Base-by-base conservation (phyloP, 2,888 invertebrate genomes). In the Psylliodes chrysocephalus region DNA sequence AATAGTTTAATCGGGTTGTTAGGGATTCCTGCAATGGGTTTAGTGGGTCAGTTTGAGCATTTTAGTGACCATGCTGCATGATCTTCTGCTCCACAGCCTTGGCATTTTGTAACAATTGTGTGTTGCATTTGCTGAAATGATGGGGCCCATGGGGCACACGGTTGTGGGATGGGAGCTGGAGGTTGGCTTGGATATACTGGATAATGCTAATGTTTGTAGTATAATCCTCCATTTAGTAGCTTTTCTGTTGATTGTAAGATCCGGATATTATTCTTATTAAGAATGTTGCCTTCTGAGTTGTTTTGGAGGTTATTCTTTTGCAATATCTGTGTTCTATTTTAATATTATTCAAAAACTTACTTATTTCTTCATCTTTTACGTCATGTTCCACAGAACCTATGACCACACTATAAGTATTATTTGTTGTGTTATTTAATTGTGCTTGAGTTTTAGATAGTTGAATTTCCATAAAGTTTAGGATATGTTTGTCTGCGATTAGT, bases 1-100 rank as follows among this genome's bases (percentile, higher is more conserved):
- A 5, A 53, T 22, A 60, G 53, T 60, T 14, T 53, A 51, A 28
- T n/a, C n/a, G n/a, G n/a, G n/a, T n/a, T n/a, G n/a, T n/a, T n/a
- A n/a, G n/a, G n/a, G n/a, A n/a, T n/a, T 53, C 30, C 1, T n/a
- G n/a, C n/a, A n/a, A 60, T 52, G 7, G 60, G 60, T 25, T 18
- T 25, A 10, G 42, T 60, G 1, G 53, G 52, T 28, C 60, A 14
- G 14, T 49, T 49, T n/a, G 19, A 22, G 18, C 59, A 59, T 22
- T 59, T 49, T n/a, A 49, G 15, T 33, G 49, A 46, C 59, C 49
- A 59, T 14, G 59, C 60, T 42, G 14, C 38, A 60, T 60, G 60
- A 10, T 60, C 60, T 25, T 52, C 38, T 10, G 60, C 38, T n/a
- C 42, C 40, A 14, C 60, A 60, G 8, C 18, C 30, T 15, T 35